Percentiles rank a stretch among this genome's conserved stretches.
Evolutionary conservation across 2,888 invertebrate species (phyloP).

Genomic region (Brachyptera risi): DNA sequence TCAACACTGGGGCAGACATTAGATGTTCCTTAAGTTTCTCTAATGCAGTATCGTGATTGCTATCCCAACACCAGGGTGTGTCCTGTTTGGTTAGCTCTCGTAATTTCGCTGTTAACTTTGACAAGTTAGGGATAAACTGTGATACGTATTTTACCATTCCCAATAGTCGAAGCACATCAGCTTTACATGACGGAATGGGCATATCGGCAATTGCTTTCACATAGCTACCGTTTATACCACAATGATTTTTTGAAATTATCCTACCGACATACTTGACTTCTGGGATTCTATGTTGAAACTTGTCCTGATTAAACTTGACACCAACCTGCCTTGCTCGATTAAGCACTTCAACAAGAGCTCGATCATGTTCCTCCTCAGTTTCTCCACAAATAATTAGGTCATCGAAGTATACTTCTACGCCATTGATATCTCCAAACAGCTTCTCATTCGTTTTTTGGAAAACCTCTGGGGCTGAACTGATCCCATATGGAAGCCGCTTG

Average conservation of each 20-base stretch:
- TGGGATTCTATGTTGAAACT: background rate
- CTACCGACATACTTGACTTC: conserved; percentile 22
- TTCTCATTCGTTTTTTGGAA: conserved; percentile 18
- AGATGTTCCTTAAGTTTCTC: no score
- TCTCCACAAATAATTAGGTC: conserved; percentile 22
- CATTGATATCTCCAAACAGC: conserved; percentile 18
- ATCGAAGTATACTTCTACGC: conserved; percentile 21
- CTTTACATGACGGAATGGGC: conserved; percentile 33
- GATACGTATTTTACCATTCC: conserved; percentile 38
- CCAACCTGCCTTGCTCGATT: conserved; percentile 7
- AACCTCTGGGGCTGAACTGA: conserved; percentile 19
- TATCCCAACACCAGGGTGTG: conserved; percentile 25
- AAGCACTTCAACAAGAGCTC: conserved; percentile 9
- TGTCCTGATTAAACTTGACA: conserved; percentile 22
- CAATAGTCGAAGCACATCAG: conserved; percentile 37
- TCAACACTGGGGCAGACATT: no score
- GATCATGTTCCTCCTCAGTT: conserved; percentile 19
- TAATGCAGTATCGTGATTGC: conserved; percentile 9
- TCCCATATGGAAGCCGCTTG: conserved; percentile 19
- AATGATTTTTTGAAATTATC: conserved; percentile 4
- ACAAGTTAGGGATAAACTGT: conserved; percentile 37
- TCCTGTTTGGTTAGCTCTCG: conserved; percentile 31
- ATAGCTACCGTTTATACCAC: background rate
- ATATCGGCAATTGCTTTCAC: background rate
- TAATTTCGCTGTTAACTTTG: conserved; percentile 33